Evolutionary conservation across 2,888 invertebrate genomes (phyloP), one percentile per base, ranked within the genome.

Genomic region (Allophyes oxyacanthae): DNA sequence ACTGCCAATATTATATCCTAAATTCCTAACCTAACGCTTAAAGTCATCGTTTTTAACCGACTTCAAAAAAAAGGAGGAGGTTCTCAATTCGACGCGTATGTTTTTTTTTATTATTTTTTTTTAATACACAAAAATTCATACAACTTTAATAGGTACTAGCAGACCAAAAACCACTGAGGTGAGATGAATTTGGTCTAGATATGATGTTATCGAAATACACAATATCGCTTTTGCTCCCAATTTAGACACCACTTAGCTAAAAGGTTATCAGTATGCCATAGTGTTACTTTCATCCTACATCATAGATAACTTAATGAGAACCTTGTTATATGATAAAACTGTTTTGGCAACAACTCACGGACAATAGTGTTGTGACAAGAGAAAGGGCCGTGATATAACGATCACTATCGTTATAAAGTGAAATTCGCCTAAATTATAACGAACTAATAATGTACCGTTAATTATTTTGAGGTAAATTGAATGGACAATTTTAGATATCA

Each of bases 231-330:
- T 7, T 20, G 15, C 41, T 53, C 0, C 0, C 46, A 11, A 11
- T n/a, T 45, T 36, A 57, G 6, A 50, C 0, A 7, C 6, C 13
- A 1, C 6, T 33, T 0, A 20, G 6, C 34, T 25, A 26, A 51
- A 60, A 63, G 48, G 54, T 81, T 81, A 81, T 82, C 81, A 75
- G 78, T 77, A 78, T 60, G 54, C 50, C 59, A 44, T 60, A 81
- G 73, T 64, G 40, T 82, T 65, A 83, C 85, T 83, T 83, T 83
- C 83, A 74, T 84, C 65, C 52, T 57, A 69, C 63, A 61, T 74
- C 71, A 69, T 63, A 78, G 84, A 87, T 86, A 84, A 67, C 64
- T 56, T 82, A 85, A 87, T 85, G 79, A 86, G 79, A 60, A 74
- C 68, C 81, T 81, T 82, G 82, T 82, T 77, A 72, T 51, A 45